A percentile compares a stretch with the other conserved stretches of the same genome.
phyloP scores from a whole-genome alignment of 2,797 vertebrate species.

The Mormyrus proboscirostris region DNA sequence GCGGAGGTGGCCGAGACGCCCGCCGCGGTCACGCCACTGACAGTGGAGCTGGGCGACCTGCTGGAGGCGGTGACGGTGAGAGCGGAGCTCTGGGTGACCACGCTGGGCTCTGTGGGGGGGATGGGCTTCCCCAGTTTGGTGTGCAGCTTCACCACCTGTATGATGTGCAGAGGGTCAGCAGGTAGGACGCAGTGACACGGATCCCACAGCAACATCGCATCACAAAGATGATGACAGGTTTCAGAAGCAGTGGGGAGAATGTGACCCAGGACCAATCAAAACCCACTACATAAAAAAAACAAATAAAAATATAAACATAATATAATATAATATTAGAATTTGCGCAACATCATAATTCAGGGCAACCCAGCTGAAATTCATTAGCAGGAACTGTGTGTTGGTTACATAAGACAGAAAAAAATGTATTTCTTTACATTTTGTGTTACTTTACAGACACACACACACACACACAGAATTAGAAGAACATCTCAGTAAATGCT shows the following conservation, averaged over 20 bases:
- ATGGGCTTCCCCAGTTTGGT: constrained; percentile 97
- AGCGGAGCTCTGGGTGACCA: constrained; percentile 76
- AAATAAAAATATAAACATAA: background rate
- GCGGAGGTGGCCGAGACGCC: constrained; percentile 54
- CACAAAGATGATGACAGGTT: background rate
- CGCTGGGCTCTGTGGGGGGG: constrained; percentile 92
- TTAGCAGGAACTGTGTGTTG: background rate
- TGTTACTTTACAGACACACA: background rate
- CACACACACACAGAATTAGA: background rate
- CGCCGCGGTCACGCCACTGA: constrained; percentile 53
- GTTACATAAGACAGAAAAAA: background rate
- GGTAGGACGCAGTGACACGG: constrained; percentile 7
- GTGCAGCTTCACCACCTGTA: constrained; percentile 91
- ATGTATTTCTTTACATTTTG: too few relatives aligned
- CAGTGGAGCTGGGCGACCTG: constrained; percentile 67
- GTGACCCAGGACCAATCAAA: background rate
- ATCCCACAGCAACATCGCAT: background rate
- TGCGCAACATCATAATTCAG: background rate
- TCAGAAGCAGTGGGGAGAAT: background rate
- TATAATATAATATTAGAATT: background rate
- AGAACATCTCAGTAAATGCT: background rate
- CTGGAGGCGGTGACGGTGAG: constrained; percentile 71
- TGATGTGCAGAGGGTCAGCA: constrained; percentile 10
- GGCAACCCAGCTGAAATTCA: background rate
- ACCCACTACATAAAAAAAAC: background rate